A percentile compares a stretch with the other conserved stretches of the same genome.
These are phyloP conservation scores for zebrafish (Danio rerio) DNA, from an alignment of 2,113 vertebrate genomes.

Conservation along the genomic window GRCz12tu NC_133181.1:39019501-39020000, in stretches of 20 bases:
- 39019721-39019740: conserved; percentile 64
- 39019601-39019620: conserved; percentile 81
- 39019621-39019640: conserved; percentile 76
- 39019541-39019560: conserved; percentile 60
- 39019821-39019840: conserved; percentile 82
- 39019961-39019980: conserved; percentile 86
- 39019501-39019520: conserved; percentile 66
- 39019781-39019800: conserved; percentile 69
- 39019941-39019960: conserved; percentile 80
- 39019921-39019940: conserved; percentile 74
- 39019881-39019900: conserved; percentile 79
- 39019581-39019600: conserved; percentile 79
- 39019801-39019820: conserved; percentile 78
- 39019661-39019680: conserved; percentile 55
- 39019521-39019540: conserved; percentile 52
- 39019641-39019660: conserved; percentile 67
- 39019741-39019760: conserved; percentile 74
- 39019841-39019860: conserved; percentile 84
- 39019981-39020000: conserved; percentile 83
- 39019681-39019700: conserved; percentile 67
- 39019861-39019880: conserved; percentile 74
- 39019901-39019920: conserved; percentile 88
- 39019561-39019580: conserved; percentile 69
- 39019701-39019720: conserved; percentile 65
- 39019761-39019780: conserved; percentile 83